These are phyloP conservation scores for Sinocyclocheilus anshuiensis DNA, from an alignment of 2,113 vertebrate species.

Conservation along the genomic window DNA sequence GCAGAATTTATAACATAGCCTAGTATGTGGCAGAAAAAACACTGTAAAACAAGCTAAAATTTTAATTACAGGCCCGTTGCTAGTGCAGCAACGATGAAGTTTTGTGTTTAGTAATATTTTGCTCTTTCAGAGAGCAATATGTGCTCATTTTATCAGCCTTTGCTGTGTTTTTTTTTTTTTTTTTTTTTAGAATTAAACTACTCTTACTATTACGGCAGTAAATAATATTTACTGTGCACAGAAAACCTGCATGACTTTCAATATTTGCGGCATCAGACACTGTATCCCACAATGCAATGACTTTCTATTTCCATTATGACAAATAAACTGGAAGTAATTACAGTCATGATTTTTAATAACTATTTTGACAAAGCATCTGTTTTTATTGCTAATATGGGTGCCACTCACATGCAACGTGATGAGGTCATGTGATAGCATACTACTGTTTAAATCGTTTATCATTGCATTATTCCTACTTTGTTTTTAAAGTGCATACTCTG, in stretches of 20 bases:
- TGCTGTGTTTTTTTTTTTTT: too few relatives aligned
- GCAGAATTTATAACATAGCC: not conserved
- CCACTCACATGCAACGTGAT: not conserved
- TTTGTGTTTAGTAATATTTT: not conserved
- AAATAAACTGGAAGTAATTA: not conserved
- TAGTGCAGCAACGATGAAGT: not conserved
- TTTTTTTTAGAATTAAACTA: too few relatives aligned
- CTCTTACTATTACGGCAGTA: not conserved
- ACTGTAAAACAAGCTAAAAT: constrained; percentile 14
- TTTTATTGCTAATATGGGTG: not conserved
- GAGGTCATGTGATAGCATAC: too few relatives aligned
- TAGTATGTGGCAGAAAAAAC: not conserved
- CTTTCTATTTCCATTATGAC: not conserved
- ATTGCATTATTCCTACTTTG: too few relatives aligned
- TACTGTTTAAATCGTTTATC: too few relatives aligned
- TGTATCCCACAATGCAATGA: too few relatives aligned
- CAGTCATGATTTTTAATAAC: not conserved
- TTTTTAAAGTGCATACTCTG: too few relatives aligned
- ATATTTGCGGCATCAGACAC: not conserved
- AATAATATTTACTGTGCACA: not conserved
- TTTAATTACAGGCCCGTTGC: not conserved
- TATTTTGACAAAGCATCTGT: not conserved
- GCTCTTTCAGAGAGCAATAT: not conserved
- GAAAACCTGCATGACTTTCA: not conserved
- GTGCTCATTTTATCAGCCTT: not conserved